A percentile compares a stretch with the other conserved stretches of the same genome.
These are phyloP conservation scores for Iguana delicatissima DNA, from an alignment of 2,797 vertebrate genomes.

Conservation along the genomic window DNA sequence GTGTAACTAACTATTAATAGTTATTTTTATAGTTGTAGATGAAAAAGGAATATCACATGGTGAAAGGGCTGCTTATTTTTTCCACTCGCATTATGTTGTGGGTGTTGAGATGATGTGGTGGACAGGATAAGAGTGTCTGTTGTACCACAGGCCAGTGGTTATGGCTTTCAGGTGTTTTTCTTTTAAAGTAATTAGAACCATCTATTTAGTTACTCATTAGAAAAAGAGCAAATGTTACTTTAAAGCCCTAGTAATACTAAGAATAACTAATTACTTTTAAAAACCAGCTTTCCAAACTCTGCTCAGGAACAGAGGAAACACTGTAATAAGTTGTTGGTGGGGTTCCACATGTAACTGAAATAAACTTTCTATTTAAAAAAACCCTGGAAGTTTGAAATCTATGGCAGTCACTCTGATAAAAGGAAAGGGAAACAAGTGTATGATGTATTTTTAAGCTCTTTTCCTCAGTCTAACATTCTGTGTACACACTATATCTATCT, in stretches of 20 bases:
- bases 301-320: neutral
- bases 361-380: neutral
- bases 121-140: neutral
- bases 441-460: too few relatives aligned
- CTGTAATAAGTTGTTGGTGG: neutral
- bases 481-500: too few relatives aligned
- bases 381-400: neutral
- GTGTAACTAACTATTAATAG: too few relatives aligned
- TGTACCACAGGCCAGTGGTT: neutral
- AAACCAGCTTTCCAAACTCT: too few relatives aligned
- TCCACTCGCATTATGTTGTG: neutral
- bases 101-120: neutral
- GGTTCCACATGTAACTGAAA: neutral
- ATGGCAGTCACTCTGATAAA: neutral
- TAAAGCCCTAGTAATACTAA: too few relatives aligned
- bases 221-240: neutral
- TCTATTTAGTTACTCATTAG: neutral
- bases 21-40: too few relatives aligned
- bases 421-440: neutral
- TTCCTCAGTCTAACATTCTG: too few relatives aligned
- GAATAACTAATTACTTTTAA: too few relatives aligned
- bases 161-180: neutral
- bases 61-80: too few relatives aligned
- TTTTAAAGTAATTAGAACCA: neutral
- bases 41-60: too few relatives aligned